These are phyloP conservation scores for Ornithoptera priamus DNA, from an alignment of 2,888 invertebrate genomes.

Conservation along the genomic window DNA sequence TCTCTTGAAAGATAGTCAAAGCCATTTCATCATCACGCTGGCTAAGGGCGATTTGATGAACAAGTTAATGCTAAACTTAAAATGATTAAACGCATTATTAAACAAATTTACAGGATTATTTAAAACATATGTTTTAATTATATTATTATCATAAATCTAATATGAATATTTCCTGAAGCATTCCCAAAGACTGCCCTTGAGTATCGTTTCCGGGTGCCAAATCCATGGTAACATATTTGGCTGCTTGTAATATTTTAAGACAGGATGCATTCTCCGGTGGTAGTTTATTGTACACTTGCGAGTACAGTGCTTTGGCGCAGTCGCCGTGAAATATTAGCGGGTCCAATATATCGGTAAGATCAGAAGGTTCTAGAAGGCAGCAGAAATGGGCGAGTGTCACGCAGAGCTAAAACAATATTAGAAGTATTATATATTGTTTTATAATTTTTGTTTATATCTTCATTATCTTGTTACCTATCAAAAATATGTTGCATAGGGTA, in stretches of 20 bases:
- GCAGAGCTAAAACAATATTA: slow-evolving; percentile 81
- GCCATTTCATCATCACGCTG: too few species aligned
- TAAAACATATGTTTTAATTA: neutral
- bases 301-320: slow-evolving; percentile 59
- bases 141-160: slow-evolving; percentile 63
- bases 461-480: too few species aligned
- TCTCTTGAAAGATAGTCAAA: too few species aligned
- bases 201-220: slow-evolving; percentile 53
- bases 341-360: slow-evolving; percentile 78
- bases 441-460: neutral
- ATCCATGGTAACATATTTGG: slow-evolving; percentile 72
- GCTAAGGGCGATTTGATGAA: too few species aligned
- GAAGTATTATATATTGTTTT: neutral
- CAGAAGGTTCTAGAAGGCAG: slow-evolving; percentile 77
- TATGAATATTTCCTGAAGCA: slow-evolving; percentile 73
- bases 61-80: neutral
- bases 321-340: slow-evolving; percentile 72
- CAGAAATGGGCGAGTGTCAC: slow-evolving; percentile 86
- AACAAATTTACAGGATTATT: neutral
- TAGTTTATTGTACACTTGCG: slow-evolving; percentile 62
- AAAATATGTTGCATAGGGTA: too few species aligned
- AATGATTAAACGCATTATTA: neutral
- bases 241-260: slow-evolving; percentile 65
- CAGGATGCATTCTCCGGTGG: slow-evolving; percentile 70
- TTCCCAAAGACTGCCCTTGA: slow-evolving; percentile 60